Evolutionary conservation across 2,888 invertebrate genomes (phyloP).

Genomic region (Eumacrocentrus americanus): DNA sequence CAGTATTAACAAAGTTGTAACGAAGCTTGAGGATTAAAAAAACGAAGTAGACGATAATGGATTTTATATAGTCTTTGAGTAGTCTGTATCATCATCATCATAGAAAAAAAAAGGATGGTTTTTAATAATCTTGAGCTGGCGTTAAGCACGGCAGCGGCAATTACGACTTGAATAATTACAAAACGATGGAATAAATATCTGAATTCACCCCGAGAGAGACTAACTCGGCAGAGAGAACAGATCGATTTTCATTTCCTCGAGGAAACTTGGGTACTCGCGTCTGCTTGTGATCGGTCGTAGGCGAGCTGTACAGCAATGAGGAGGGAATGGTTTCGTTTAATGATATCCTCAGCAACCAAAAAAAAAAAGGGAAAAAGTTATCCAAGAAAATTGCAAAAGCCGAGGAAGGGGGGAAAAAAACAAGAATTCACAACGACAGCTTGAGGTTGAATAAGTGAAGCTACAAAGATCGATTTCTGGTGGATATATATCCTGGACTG

Average conservation of each 20-base stretch:
- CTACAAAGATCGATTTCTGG: too few relatives aligned
- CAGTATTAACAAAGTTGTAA: background rate
- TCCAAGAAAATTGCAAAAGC: too few relatives aligned
- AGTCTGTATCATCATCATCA: background rate
- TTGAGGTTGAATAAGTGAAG: background rate
- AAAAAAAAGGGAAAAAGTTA: constrained; percentile 2
- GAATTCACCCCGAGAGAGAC: background rate
- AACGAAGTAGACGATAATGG: too few relatives aligned
- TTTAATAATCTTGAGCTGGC: constrained; percentile 1
- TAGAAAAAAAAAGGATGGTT: background rate
- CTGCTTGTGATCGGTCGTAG: constrained; percentile 21
- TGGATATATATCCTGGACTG: background rate
- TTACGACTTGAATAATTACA: constrained; percentile 12
- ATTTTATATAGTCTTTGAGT: background rate
- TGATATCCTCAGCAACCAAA: background rate
- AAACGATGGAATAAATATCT: constrained; percentile 20
- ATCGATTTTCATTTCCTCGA: constrained; percentile 14
- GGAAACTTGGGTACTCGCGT: constrained; percentile 7
- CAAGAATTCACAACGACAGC: constrained; percentile 10
- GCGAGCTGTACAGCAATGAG: background rate
- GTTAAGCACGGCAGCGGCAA: constrained; percentile 4
- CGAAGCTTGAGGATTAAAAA: background rate
- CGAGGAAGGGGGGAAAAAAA: background rate
- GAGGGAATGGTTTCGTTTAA: constrained; percentile 10
- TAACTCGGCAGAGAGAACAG: background rate